Evolutionary conservation across 2,888 invertebrate species (phyloP).

Genomic region (Dolomedes plantarius): DNA sequence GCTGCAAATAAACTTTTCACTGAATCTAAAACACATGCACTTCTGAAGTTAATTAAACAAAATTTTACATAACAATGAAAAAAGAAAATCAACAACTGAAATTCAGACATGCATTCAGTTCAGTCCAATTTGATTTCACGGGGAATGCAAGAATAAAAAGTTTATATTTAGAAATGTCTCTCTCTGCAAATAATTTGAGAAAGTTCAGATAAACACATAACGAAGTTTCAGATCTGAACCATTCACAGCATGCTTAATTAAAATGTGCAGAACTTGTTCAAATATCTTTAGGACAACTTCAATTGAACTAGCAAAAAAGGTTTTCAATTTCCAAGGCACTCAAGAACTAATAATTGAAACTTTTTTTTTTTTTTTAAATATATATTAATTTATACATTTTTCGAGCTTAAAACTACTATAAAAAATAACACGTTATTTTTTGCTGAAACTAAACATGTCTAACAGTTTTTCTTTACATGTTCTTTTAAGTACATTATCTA

Average conservation of each 20-base stretch:
- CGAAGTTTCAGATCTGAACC: neutral
- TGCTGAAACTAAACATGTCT: too few relatives aligned
- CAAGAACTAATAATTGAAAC: neutral
- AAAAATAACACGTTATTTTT: too few relatives aligned
- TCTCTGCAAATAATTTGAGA: too few relatives aligned
- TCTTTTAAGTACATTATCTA: too few relatives aligned
- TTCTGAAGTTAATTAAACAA: too few relatives aligned
- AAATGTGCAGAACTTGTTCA: neutral
- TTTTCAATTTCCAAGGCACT: neutral
- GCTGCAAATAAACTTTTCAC: conserved; percentile 7
- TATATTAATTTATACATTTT: too few relatives aligned
- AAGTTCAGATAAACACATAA: too few relatives aligned
- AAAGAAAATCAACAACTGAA: neutral
- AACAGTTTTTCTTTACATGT: too few relatives aligned
- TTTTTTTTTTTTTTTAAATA: too few relatives aligned
- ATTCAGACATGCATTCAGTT: neutral
- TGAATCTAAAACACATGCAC: too few relatives aligned
- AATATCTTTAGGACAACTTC: neutral
- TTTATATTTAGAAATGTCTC: neutral
- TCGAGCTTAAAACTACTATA: too few relatives aligned
- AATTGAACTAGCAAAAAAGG: neutral
- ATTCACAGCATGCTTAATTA: neutral
- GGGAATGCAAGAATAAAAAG: neutral
- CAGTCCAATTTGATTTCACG: neutral
- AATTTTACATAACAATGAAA: neutral